These are phyloP conservation scores for Thymallus thymallus DNA, from an alignment of 2,113 vertebrate species.

Conservation along the genomic window DNA sequence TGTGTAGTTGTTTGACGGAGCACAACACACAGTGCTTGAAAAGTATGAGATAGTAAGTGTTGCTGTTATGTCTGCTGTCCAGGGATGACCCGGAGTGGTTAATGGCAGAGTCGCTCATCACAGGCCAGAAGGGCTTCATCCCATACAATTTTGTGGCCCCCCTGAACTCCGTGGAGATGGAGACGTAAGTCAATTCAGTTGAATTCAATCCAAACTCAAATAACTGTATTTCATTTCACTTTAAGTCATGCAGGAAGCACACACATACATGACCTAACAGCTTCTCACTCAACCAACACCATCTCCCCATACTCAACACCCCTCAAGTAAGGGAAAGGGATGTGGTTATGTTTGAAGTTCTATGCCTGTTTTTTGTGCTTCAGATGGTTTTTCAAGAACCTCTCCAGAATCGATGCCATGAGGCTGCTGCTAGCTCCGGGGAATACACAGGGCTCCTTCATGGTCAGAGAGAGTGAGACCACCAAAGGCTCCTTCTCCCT, in stretches of 20 bases:
- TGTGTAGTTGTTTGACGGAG: no score
- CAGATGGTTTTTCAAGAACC: constrained; percentile 94
- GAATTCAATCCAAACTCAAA: constrained; percentile 28
- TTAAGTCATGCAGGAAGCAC: no score
- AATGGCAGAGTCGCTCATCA: constrained; percentile 89
- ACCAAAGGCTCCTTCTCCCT: constrained; percentile 87
- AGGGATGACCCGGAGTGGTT: constrained; percentile 89
- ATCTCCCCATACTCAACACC: constrained; percentile 11
- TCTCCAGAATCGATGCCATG: constrained; percentile 89
- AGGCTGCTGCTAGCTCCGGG: constrained; percentile 86
- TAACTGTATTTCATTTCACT: no score
- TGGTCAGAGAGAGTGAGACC: constrained; percentile 94
- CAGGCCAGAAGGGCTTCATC: constrained; percentile 85
- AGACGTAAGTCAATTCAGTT: constrained; percentile 81
- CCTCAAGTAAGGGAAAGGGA: constrained; percentile 27
- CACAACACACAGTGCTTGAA: no score
- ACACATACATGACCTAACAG: neutral
- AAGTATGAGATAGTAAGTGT: neutral
- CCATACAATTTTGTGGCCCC: constrained; percentile 88
- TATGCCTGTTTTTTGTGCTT: constrained; percentile 28
- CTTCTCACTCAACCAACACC: neutral
- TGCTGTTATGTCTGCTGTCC: constrained; percentile 21
- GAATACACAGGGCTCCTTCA: constrained; percentile 91
- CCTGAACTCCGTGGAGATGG: constrained; percentile 85
- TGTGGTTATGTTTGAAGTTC: constrained; percentile 51